These are phyloP conservation scores for Euzetes globulus DNA, from an alignment of 2,888 invertebrate species.

Conservation along the genomic window DNA sequence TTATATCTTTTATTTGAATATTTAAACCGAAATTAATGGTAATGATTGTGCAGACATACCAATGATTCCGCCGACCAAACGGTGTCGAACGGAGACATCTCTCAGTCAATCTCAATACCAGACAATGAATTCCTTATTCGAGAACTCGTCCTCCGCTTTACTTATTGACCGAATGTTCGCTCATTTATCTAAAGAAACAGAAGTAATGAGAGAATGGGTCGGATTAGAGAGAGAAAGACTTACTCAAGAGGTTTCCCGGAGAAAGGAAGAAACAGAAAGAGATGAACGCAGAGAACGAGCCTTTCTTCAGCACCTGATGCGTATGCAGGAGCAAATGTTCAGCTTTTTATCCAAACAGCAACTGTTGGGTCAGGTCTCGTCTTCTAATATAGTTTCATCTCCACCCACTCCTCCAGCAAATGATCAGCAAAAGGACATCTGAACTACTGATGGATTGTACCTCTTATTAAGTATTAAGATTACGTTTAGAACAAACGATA, in stretches of 20 bases:
- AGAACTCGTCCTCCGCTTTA: conserved; percentile 34
- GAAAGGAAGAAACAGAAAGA: conserved; percentile 37
- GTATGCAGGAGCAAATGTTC: conserved; percentile 37
- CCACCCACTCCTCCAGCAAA: background rate
- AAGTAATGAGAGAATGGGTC: conserved; percentile 39
- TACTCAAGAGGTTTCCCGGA: conserved; percentile 30
- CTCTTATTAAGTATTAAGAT: conserved; percentile 7
- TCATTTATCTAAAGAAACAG: conserved; percentile 37
- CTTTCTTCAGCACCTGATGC: conserved; percentile 34
- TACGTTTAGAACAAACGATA: background rate
- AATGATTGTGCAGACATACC: background rate
- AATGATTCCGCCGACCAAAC: conserved; percentile 22
- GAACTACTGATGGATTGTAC: background rate
- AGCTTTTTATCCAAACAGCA: conserved; percentile 30
- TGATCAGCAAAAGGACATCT: background rate
- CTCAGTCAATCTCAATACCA: conserved; percentile 10
- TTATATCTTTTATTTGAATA: background rate
- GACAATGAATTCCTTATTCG: conserved; percentile 20
- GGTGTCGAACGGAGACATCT: background rate
- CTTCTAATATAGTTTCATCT: background rate
- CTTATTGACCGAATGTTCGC: conserved; percentile 38
- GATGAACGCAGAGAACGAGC: conserved; percentile 36
- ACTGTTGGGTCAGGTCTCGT: background rate
- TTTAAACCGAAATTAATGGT: background rate
- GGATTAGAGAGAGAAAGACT: conserved; percentile 36